phyloP scores from a whole-genome alignment of 2,113 vertebrate genomes.

The Puma concolor region DNA sequence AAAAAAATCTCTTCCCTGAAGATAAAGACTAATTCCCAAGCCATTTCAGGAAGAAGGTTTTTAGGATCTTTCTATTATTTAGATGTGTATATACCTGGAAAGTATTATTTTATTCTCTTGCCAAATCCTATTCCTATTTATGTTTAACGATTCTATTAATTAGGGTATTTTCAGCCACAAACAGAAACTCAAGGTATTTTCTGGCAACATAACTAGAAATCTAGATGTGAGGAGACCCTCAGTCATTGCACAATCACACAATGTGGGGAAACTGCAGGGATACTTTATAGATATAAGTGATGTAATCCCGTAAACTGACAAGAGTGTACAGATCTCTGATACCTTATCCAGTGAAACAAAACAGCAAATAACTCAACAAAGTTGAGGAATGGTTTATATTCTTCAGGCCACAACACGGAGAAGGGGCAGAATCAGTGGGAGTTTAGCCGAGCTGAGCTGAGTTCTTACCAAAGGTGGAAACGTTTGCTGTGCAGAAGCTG shows the following conservation, averaged over 20 bases:
- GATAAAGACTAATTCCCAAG: not conserved
- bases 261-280: not conserved
- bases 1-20: not conserved
- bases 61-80: not conserved
- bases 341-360: not conserved
- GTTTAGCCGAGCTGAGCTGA: not conserved
- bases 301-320: not conserved
- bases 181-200: not conserved
- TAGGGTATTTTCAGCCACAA: not conserved
- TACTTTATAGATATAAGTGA: not conserved
- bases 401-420: not conserved
- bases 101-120: not conserved
- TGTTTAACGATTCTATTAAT: not conserved
- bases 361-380: not conserved
- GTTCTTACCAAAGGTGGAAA: not conserved
- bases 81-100: not conserved
- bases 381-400: not conserved
- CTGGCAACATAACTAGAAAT: not conserved
- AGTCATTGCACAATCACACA: not conserved
- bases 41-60: not conserved
- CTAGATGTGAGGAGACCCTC: not conserved
- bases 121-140: not conserved
- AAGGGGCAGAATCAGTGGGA: not conserved
- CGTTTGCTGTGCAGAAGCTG: accelerated
- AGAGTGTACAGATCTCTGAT: not conserved